Evolutionary conservation across 2,797 vertebrate genomes (phyloP).

Genomic region (Aldrovandia affinis): DNA sequence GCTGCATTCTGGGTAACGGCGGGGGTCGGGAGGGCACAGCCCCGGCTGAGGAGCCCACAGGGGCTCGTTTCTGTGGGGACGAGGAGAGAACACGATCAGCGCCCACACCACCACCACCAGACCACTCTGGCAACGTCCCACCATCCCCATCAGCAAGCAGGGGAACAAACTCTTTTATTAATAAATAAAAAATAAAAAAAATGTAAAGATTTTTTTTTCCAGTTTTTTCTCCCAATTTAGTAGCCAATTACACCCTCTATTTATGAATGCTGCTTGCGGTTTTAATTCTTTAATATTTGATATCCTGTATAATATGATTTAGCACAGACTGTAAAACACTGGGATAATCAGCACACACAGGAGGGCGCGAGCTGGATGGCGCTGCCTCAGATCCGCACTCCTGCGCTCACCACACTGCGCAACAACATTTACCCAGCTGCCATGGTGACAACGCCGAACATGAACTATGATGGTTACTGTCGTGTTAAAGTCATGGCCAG

Average conservation of each 20-base stretch:
- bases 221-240: too few relatives aligned
- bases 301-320: background rate
- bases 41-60: constrained; percentile 64
- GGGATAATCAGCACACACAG: background rate
- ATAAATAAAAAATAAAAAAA: too few relatives aligned
- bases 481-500: background rate
- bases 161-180: too few relatives aligned
- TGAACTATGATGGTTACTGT: background rate
- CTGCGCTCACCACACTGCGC: background rate
- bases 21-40: constrained; percentile 57
- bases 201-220: too few relatives aligned
- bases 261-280: too few relatives aligned
- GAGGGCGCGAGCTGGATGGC: background rate
- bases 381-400: background rate
- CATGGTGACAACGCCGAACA: background rate
- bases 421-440: background rate
- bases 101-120: too few relatives aligned
- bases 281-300: background rate
- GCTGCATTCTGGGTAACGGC: constrained; percentile 44
- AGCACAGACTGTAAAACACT: background rate
- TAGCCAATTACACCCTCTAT: too few relatives aligned
- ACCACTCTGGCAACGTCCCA: too few relatives aligned
- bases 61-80: constrained; percentile 61
- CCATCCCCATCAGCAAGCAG: too few relatives aligned
- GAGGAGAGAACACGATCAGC: background rate